Percentiles rank a stretch among this genome's conserved stretches.
These are phyloP conservation scores for Hystrix cristata DNA, from an alignment of 2,113 vertebrate genomes.

Conservation along the genomic window DNA sequence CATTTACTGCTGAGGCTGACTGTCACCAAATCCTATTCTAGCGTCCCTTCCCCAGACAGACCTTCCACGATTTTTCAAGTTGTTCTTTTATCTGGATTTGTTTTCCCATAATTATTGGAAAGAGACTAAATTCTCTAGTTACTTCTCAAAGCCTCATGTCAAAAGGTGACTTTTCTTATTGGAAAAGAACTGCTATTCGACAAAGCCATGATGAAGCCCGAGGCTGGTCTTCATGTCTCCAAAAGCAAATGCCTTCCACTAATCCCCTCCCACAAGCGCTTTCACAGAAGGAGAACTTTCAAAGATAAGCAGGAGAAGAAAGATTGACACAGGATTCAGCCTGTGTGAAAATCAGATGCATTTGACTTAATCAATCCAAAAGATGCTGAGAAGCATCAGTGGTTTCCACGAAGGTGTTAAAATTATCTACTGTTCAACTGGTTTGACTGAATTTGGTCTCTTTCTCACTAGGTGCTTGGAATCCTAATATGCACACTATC, in stretches of 20 bases:
- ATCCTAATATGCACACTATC: background rate
- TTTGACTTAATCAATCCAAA: background rate
- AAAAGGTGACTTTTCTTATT: conserved; percentile 53
- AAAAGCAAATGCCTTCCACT: conserved; percentile 59
- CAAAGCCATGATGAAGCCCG: conserved; percentile 18
- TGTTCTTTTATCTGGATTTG: background rate
- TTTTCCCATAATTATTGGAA: conserved; percentile 7
- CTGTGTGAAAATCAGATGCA: background rate
- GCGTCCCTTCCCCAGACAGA: background rate
- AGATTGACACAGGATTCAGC: background rate
- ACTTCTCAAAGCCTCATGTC: conserved; percentile 38
- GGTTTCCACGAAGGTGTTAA: background rate
- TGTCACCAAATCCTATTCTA: background rate
- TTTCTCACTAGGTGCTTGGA: background rate
- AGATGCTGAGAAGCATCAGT: background rate
- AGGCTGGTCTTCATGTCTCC: conserved; percentile 50
- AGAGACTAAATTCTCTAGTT: conserved; percentile 48
- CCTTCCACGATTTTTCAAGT: background rate
- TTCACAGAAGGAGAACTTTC: conserved; percentile 44
- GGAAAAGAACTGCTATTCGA: conserved; percentile 25
- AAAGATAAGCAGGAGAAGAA: background rate
- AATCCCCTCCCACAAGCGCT: conserved; percentile 19
- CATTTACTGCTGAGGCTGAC: background rate
- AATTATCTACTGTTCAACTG: background rate
- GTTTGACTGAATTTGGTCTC: background rate